Base-by-base conservation (phyloP, 1,140 invertebrate species). In the Trinorchestia longiramus region DNA sequence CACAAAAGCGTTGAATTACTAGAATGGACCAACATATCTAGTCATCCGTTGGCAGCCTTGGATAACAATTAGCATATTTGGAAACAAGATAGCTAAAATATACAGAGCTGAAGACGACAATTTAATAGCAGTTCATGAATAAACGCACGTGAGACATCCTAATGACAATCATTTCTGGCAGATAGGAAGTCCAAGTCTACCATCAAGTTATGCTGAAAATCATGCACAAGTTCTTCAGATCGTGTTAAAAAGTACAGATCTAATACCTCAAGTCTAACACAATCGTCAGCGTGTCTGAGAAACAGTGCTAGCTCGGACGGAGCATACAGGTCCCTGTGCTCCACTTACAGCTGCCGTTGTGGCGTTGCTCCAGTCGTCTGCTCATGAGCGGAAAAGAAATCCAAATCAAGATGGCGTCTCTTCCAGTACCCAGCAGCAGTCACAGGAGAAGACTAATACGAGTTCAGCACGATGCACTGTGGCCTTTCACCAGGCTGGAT, bases 401-500 rank as follows among this genome's bases (percentile, higher is more conserved):
- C 62, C 15, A 77, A 77, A 77, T 77, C 3, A 28, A 28, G 62
- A 77, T 77, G 28, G 62, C 62, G 62, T 11, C 62, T 77, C 62
- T 23, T 1, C 15, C 62, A 77, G 11, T 28, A 77, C 62, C 15
- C 36, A 77, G 62, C 62, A 77, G 62, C 62, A 77, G 28, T 77
- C 62, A 1, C 62, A 77, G 62, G 36, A 77, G 62, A 77, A 28
- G 62, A 77, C 62, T 77, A 77, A 77, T 77, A 77, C 62, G 62
- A 77, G 62, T 36, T 77, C 1, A 77, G 62, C 62, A 77, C 62
- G 62, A 77, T 77, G 62, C 62, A 77, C 36, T 1, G 15, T 77
- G 62, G 62, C 62, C 88, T 90, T 90, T 90, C 88, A 90, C 88
- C 88, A 28, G 41, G 62, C 62, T 77, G 62, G 62, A 77, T 77